A percentile compares a stretch with the other conserved stretches of the same genome.
Conservation (phyloP, 92 coral and sea anemone species). For the Palythoa grandis region DNA sequence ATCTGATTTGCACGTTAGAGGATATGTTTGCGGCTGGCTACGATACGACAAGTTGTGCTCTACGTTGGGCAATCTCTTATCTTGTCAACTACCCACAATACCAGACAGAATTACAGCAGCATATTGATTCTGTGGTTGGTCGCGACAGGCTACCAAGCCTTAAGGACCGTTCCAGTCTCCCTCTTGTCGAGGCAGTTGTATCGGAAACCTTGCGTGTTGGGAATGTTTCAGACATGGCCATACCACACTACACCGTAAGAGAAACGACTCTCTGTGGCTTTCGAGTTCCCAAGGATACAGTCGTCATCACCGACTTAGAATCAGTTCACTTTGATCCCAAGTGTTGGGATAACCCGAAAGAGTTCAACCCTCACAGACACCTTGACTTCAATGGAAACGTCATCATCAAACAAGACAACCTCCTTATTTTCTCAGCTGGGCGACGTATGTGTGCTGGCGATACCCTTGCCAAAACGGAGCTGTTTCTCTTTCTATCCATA, state of each 20-base stretch:
- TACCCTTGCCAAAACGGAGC: slow-evolving; percentile 28
- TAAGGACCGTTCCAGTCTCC: slow-evolving; percentile 38
- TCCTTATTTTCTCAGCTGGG: slow-evolving; percentile 22
- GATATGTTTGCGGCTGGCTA: slow-evolving; percentile 53
- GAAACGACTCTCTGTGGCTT: slow-evolving; percentile 42
- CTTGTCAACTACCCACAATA: slow-evolving; percentile 29
- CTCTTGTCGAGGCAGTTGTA: slow-evolving; percentile 37
- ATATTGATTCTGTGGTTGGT: slow-evolving; percentile 45
- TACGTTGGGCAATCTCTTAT: slow-evolving; percentile 36
- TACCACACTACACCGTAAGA: slow-evolving; percentile 41
- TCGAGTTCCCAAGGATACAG: slow-evolving; percentile 40
- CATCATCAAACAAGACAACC: slow-evolving; percentile 13
- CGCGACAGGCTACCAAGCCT: slow-evolving; percentile 36
- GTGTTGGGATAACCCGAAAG: slow-evolving; percentile 31
- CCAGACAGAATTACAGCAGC: slow-evolving; percentile 36
- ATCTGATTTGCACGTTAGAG: slow-evolving; percentile 31
- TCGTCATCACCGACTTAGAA: slow-evolving; percentile 20
- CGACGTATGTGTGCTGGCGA: slow-evolving; percentile 39
- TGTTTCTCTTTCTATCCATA: slow-evolving; percentile 17
- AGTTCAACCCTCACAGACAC: slow-evolving; percentile 30
- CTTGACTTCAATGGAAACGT: neutral
- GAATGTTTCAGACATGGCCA: slow-evolving; percentile 31
- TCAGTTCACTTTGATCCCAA: slow-evolving; percentile 33
- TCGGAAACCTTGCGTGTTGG: slow-evolving; percentile 45
- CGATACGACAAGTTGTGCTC: slow-evolving; percentile 26